Base-by-base conservation (phyloP, 2,113 vertebrate genomes). In the Neoarius graeffei region DNA sequence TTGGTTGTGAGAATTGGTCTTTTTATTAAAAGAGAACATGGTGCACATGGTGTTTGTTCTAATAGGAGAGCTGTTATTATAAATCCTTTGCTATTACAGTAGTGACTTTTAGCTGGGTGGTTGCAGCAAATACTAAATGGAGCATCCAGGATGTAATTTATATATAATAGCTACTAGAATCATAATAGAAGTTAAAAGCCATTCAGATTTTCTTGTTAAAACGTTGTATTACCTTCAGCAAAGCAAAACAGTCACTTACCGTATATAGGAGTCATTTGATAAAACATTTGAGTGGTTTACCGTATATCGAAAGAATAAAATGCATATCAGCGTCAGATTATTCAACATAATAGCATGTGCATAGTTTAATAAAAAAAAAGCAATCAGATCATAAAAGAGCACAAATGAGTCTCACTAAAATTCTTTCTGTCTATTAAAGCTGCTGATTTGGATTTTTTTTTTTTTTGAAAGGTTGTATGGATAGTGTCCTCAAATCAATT, bases 181-280 rank as follows among this genome's bases (percentile, higher is more conserved):
- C 74, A n/a, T 23, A n/a, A n/a, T 77, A 15, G 74, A 77, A 77
- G 20, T 25, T 74, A 23, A 42, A 74, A 48, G 73, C n/a, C 0
- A 11, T 54, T 23, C 5, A 20, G 25, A 59, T 30, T 20, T 80
- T 56, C 35, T 80, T 80, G 79, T 59, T 56, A 25, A 11, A 50
- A 23, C 50, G 42, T n/a, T 81, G 74, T 48, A 73, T 59, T 20
- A 85, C 56, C 80, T 71, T 30, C 27, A 59, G 30, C 15, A 62
- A 85, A 35, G 20, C 54, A 74, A 83, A 85, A 85, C 20, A 50
- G 48, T 15, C 84, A 77, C 25, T 62, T 30, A n/a, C n/a, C n/a
- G n/a, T n/a, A 48, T 30, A 52, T 52, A n/a, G n/a, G 1, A 54
- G 9, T n/a, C 74, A 25, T 79, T 54, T 79, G 13, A 77, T 60